A percentile compares a stretch with the other conserved stretches of the same genome.
Conservation (phyloP, 2,797 vertebrate genomes). For the Schizopygopsis pylzovi region DNA sequence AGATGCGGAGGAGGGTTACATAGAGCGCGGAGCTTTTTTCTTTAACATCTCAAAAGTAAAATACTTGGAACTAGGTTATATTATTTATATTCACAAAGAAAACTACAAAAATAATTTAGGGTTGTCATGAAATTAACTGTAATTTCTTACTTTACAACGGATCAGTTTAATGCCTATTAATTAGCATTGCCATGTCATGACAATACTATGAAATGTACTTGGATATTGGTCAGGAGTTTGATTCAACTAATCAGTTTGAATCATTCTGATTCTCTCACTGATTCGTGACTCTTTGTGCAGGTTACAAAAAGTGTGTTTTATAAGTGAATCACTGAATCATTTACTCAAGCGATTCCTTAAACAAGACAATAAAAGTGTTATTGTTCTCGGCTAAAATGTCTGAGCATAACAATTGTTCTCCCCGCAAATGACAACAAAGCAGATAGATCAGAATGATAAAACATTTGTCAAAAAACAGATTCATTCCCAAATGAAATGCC, state of each 20-base stretch:
- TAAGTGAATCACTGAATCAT: neutral
- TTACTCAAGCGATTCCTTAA: neutral
- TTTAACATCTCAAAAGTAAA: conserved; percentile 9
- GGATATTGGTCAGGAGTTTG: neutral
- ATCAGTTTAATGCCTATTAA: neutral
- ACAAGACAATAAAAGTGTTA: neutral
- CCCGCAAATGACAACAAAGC: neutral
- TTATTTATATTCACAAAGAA: conserved; percentile 2
- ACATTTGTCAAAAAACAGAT: neutral
- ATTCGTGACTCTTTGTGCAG: neutral
- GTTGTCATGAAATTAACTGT: neutral
- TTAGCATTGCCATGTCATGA: neutral
- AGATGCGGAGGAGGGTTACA: conserved; percentile 8
- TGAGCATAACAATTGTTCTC: neutral
- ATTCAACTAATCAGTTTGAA: neutral
- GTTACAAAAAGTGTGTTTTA: neutral
- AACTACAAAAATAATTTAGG: neutral
- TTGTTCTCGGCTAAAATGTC: neutral
- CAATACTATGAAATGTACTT: too few species aligned
- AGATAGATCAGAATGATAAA: neutral
- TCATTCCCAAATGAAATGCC: neutral
- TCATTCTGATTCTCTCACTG: neutral
- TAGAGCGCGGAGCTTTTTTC: neutral
- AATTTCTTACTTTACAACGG: neutral
- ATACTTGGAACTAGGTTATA: neutral